Conservation (phyloP, 2,797 vertebrate species). For the Onychomys arenicola region DNA sequence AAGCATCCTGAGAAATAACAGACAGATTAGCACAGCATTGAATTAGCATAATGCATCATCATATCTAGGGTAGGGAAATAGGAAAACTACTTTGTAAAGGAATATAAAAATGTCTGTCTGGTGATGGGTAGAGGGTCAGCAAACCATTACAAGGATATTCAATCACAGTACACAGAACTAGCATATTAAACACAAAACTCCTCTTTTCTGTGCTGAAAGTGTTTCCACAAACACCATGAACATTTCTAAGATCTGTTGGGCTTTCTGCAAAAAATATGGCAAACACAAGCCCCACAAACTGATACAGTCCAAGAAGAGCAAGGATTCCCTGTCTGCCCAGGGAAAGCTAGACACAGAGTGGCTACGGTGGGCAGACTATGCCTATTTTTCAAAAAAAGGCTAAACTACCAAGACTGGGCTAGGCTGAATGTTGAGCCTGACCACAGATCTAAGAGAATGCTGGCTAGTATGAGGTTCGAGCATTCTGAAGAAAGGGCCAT, state of each 20-base stretch:
- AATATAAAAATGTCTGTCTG: conserved; percentile 8
- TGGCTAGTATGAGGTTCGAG: background rate
- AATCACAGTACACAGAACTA: background rate
- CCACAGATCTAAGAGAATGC: background rate
- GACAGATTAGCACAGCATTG: conserved; percentile 18
- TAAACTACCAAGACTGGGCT: background rate
- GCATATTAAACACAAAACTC: conserved; percentile 33
- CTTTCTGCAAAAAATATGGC: background rate
- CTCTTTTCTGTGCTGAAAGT: background rate
- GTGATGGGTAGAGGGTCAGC: background rate
- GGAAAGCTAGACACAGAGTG: background rate
- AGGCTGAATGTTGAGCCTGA: background rate
- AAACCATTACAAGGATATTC: conserved; percentile 39
- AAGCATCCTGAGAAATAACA: conserved; percentile 50
- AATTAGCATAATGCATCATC: background rate
- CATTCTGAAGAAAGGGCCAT: background rate
- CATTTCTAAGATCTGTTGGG: background rate
- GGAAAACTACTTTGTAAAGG: conserved; percentile 39
- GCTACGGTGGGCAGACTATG: background rate
- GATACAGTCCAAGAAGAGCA: background rate
- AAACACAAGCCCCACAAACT: background rate
- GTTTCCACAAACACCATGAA: background rate
- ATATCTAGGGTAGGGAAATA: background rate
- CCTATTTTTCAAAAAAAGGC: background rate
- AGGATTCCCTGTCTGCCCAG: background rate